Evolutionary conservation across 2,797 vertebrate species (phyloP), one percentile per base, ranked within the genome.

Genomic region (Anas capensis): DNA sequence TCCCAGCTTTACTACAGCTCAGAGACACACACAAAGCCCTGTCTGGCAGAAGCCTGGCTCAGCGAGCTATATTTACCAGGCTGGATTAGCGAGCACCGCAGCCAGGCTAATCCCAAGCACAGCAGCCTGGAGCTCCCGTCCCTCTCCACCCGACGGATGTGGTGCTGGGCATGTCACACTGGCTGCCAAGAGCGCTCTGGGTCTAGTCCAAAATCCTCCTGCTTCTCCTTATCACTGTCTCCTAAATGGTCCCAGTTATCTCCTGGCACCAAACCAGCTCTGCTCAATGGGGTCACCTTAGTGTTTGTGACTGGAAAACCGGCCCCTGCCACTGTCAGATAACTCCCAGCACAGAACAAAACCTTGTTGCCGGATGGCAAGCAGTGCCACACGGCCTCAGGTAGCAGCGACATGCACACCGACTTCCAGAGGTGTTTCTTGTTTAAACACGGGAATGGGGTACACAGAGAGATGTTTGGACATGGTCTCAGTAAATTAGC

Each of bases 221-320:
- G 87, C 91, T 82, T 62, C 85, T 79, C 85, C 72, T 88, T 44
- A 83, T 93, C 91, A 10, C 42, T 5, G 81, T 11, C 82, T 86
- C 87, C 88, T 24, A 0, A 66, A 86, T 2, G 1, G n/a, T 6
- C 70, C 77, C 87, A 5, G 14, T 82, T 90, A 95, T 95, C 95
- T 58, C 70, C 92, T 86, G 96, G 95, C 90, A 66, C 16, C 88
- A 23, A 76, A 46, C 60, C 85, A 68, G 76, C 85, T 1, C 6
- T 2, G 31, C 89, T 75, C 75, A 53, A 4, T 1, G 23, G 87
- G 92, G 79, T 81, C 93, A 94, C 87, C 95, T 90, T 1, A 33
- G 91, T 82, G 42, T 9, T 31, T 51, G 76, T 24, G 89, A 60
- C 79, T 85, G 72, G 3, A 85, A 57, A 62, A 57, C 10, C 26